Evolutionary conservation across 1,140 invertebrate genomes (phyloP), one percentile per base, ranked within the genome.

Genomic region (Drosophila littoralis): DNA sequence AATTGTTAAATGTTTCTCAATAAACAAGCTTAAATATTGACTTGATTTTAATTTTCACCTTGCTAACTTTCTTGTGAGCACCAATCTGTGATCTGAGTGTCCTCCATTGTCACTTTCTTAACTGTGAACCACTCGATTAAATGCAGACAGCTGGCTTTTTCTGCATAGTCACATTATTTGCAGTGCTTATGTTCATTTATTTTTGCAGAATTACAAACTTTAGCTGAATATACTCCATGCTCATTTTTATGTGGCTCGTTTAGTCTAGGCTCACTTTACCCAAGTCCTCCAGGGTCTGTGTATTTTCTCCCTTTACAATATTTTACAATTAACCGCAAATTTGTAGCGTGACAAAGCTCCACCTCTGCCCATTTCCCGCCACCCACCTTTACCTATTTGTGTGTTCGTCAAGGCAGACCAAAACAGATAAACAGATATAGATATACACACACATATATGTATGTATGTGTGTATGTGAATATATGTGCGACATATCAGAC

Each of bases 401-500:
- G 36, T 54, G 51, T 17, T 38, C 10, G 10, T 2, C 54, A 57
- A 2, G n/a, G 9, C 28, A 58, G 40, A 43, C 55, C 32, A 13
- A 13, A 9, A 3, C 7, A 42, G 17, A 42, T 43, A 43, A 28
- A 28, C 12, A 51, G 10, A 35, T 13, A 35, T 13, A 52, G 7
- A 10, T 35, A 22, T 22, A 22, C 36, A 12, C 36, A 22, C 2
- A 22, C 36, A 12, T 9, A 10, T 12, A 48, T 15, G 1, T 45
- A 58, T 43, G 7, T 28, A 1, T 32, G 17, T 15, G 7, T 43
- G n/a, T 13, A 33, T 35, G 7, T 13, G 35, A 38, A 28, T 55
- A 38, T 13, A 22, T 36, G 51, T 28, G 12, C 7, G 8, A 58
- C 12, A 58, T 66, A 54, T 43, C 28, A 46, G 50, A 54, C 51